Evolutionary conservation across 2,888 invertebrate genomes (phyloP), one percentile per base, ranked within the genome.

Genomic region (Eueremaeus valkanovi): DNA sequence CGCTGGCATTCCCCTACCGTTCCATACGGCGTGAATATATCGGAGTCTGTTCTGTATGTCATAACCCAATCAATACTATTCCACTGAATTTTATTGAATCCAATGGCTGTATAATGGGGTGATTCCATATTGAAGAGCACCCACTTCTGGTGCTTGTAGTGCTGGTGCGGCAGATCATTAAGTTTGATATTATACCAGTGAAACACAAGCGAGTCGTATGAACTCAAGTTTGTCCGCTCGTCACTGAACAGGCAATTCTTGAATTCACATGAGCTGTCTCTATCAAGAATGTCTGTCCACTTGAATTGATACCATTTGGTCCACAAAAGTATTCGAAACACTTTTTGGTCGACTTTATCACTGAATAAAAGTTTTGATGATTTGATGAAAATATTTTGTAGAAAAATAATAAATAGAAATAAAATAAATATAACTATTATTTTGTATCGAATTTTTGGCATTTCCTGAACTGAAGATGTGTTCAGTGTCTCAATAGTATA

Each of bases 1-100:
- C 8, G 31, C 3, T 40, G 9, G 8, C 61, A 27, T 16, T 33
- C 36, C 2, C 51, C 72, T 11, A 75, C n/a, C 9, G 13, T n/a
- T 27, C 75, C 75, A 36, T 75, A 75, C n/a, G 75, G 70, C 11
- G 70, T 21, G n/a, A 11, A 31, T 16, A 75, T 31, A 29, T 75
- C 61, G 1, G 75, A 75, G 31, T 72, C 72, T 8, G 16, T 27
- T 16, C 75, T 49, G 42, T 75, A 75, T 29, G n/a, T 72, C 29
- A 55, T 40, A 21, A 49, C 45, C 33, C 70, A 33, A 42, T 75
- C 61, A 18, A 33, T n/a, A 11, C n/a, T 33, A 1, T 61, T n/a
- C 0, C 16, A 3, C 0, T 5, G 5, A 3, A 33, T 1, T 18
- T n/a, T 61, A 33, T 31, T 13, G 13, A 42, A 40, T n/a, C 13